Conservation (phyloP, 2,797 vertebrate genomes). For the Euphonia xanthogaster region DNA sequence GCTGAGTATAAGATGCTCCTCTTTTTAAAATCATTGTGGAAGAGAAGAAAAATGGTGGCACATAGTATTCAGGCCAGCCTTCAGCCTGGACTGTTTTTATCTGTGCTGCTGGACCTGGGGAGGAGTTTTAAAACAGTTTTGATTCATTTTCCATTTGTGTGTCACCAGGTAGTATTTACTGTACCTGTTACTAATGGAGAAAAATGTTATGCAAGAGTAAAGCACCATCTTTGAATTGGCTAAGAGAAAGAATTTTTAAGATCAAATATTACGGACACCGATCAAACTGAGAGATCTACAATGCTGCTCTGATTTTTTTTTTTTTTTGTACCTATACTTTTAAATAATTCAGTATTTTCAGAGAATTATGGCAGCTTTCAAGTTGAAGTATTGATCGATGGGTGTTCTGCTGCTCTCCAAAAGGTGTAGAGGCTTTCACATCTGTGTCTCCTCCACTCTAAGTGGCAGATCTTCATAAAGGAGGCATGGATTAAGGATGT, state of each 20-base stretch:
- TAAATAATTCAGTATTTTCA: constrained; percentile 6
- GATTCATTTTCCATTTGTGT: neutral
- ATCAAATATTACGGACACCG: neutral
- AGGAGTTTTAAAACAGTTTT: neutral
- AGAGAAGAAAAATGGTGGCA: neutral
- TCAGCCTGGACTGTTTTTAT: too few species aligned
- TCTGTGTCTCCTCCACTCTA: neutral
- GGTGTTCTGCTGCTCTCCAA: neutral
- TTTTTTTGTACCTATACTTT: neutral
- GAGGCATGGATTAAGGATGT: neutral
- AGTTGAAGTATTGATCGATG: neutral
- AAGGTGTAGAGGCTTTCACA: neutral
- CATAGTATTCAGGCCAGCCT: neutral
- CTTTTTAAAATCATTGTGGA: neutral
- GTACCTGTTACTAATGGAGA: neutral
- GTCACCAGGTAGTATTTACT: neutral
- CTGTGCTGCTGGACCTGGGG: neutral
- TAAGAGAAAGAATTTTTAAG: neutral
- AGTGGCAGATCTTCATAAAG: neutral
- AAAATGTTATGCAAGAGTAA: neutral
- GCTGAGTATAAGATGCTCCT: neutral
- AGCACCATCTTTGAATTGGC: neutral
- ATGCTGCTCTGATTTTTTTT: neutral
- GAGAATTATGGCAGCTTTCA: neutral
- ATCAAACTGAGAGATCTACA: neutral